Evolutionary conservation across 2,888 invertebrate genomes (phyloP).

Genomic region (Argynnis bischoffii): DNA sequence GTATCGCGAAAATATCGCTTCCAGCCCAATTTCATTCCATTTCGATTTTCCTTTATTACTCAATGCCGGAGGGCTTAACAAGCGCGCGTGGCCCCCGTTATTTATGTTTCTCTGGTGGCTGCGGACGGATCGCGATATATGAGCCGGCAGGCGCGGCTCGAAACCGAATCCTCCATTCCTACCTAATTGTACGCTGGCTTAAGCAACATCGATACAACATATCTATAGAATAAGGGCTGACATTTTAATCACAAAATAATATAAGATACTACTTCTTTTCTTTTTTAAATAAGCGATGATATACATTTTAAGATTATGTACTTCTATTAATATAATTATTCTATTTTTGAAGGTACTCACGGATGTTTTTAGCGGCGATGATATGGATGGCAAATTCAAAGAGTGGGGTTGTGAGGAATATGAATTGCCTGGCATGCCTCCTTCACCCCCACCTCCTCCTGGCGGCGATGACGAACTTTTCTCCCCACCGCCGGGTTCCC

Average conservation of each 20-base stretch:
- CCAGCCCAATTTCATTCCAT: slow-evolving; percentile 81
- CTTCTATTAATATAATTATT: not conserved
- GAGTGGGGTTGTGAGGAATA: slow-evolving; percentile 86
- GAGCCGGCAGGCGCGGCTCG: slow-evolving; percentile 65
- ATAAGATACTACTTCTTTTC: slow-evolving; percentile 36
- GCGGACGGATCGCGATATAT: slow-evolving; percentile 80
- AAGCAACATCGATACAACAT: slow-evolving; percentile 68
- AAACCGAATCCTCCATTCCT: slow-evolving; percentile 71
- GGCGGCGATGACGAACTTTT: slow-evolving; percentile 93
- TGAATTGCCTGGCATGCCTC: slow-evolving; percentile 87
- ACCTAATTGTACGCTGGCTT: slow-evolving; percentile 77
- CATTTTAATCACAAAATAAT: slow-evolving; percentile 61
- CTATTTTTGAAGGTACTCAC: slow-evolving; percentile 85
- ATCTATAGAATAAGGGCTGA: slow-evolving; percentile 56
- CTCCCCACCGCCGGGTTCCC: slow-evolving; percentile 88
- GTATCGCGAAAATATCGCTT: slow-evolving; percentile 78
- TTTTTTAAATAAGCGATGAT: slow-evolving; percentile 1
- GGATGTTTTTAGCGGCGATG: slow-evolving; percentile 87
- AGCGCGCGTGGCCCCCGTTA: slow-evolving; percentile 77
- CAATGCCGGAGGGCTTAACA: slow-evolving; percentile 80
- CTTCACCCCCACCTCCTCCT: slow-evolving; percentile 88
- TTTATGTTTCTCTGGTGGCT: slow-evolving; percentile 81
- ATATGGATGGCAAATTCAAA: slow-evolving; percentile 76
- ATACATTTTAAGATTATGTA: too few species aligned
- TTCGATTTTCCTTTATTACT: slow-evolving; percentile 83